A percentile compares a stretch with the other conserved stretches of the same genome.
Evolutionary conservation across 2,113 vertebrate species (phyloP).

Genomic region (Psilopsiagon aymara): DNA sequence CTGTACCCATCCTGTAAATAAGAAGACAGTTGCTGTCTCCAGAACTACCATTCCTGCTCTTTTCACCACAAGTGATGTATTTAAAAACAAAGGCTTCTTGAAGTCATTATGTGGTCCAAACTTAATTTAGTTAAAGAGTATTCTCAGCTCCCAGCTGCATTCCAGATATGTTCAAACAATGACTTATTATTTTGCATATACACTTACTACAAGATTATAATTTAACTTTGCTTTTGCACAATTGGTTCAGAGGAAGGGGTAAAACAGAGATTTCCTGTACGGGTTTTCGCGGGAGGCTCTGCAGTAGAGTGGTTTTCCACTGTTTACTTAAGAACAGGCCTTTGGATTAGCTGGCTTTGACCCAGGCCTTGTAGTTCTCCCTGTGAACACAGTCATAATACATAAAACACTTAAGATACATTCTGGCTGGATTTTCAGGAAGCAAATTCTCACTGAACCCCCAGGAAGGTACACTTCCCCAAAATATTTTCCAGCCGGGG

Average conservation of each 20-base stretch:
- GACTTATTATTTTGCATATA: background rate
- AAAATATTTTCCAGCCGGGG: background rate
- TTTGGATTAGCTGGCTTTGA: constrained; percentile 51
- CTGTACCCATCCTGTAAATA: background rate
- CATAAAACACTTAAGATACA: background rate
- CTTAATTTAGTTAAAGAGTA: background rate
- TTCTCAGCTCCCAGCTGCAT: background rate
- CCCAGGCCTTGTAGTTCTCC: background rate
- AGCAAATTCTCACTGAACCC: background rate
- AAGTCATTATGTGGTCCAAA: background rate
- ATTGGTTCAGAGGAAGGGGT: background rate
- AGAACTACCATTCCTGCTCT: background rate
- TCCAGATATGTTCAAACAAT: constrained; percentile 24
- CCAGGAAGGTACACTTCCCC: background rate
- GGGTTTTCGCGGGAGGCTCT: background rate
- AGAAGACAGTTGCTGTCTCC: background rate
- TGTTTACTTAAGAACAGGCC: constrained; percentile 32
- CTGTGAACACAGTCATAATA: background rate
- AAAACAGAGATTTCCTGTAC: background rate
- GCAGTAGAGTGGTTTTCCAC: constrained; percentile 24
- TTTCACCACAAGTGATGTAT: background rate
- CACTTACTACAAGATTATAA: background rate
- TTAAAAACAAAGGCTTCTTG: background rate
- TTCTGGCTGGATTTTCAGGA: constrained; percentile 14
- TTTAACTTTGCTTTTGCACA: constrained; percentile 17